Conservation (phyloP, 2,797 vertebrate species). For the Tragelaphus oryx region DNA sequence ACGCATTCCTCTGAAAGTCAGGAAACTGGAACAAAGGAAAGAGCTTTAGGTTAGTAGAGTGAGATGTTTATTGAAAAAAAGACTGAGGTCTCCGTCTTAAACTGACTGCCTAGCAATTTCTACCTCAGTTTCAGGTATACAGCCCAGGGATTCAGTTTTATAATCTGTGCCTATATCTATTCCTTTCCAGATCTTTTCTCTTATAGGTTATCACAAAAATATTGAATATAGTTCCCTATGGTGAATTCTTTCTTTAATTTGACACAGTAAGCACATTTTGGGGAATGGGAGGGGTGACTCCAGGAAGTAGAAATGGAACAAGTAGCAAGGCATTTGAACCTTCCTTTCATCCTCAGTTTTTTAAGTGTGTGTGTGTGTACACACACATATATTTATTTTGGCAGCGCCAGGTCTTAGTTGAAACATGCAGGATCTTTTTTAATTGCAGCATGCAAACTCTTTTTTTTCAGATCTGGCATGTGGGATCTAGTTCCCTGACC, state of each 20-base stretch:
- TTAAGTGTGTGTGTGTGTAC: not conserved
- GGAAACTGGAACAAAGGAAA: not conserved
- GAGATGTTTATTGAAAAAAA: not conserved
- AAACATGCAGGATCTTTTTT: not conserved
- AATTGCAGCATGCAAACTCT: not conserved
- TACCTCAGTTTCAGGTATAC: not conserved
- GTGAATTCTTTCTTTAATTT: not conserved
- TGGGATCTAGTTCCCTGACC: not conserved
- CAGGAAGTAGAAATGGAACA: not conserved
- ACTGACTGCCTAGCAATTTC: not conserved
- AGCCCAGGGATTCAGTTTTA: not conserved
- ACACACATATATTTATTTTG: not conserved
- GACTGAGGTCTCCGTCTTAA: not conserved
- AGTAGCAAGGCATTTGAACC: too few relatives aligned
- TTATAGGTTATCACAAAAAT: not conserved
- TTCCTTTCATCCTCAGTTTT: not conserved
- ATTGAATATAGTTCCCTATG: not conserved
- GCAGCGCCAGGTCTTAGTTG: not conserved
- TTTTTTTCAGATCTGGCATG: not conserved
- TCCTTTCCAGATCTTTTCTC: not conserved
- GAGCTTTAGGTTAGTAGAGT: not conserved
- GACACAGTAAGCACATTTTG: not conserved
- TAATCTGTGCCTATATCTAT: not conserved
- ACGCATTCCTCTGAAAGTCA: not conserved
- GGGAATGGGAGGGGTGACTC: accelerated